These are phyloP conservation scores for Grus americana DNA, from an alignment of 2,113 vertebrate species.

Conservation along the genomic window DNA sequence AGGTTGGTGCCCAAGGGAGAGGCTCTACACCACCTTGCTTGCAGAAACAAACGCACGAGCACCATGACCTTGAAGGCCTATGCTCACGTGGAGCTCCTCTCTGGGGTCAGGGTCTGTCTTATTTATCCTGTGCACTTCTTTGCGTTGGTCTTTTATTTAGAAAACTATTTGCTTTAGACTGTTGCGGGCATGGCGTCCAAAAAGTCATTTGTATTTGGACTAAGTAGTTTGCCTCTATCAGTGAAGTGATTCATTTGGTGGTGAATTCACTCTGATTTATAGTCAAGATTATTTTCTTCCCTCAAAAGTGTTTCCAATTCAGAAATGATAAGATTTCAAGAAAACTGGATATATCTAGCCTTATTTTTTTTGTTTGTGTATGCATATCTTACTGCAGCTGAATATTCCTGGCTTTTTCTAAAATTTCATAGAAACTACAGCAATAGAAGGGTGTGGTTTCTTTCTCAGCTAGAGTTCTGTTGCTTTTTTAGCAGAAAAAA, in stretches of 20 bases:
- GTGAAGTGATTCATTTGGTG: neutral
- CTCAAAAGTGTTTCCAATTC: neutral
- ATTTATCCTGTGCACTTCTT: neutral
- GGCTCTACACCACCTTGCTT: neutral
- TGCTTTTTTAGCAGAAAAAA: neutral
- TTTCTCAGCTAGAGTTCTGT: neutral
- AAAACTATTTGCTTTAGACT: neutral
- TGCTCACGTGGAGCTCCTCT: neutral
- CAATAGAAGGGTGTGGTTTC: neutral
- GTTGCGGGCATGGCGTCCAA: rapidly evolving
- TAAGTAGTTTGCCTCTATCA: neutral
- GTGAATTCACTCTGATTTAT: neutral
- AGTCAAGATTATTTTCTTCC: neutral
- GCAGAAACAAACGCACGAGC: neutral
- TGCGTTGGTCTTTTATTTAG: neutral
- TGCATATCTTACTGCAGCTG: neutral
- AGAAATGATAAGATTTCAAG: neutral
- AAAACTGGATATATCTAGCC: neutral
- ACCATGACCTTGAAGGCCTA: neutral
- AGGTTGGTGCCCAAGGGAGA: neutral
- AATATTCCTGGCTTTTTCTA: neutral
- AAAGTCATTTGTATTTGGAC: neutral
- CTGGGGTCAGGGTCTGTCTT: neutral
- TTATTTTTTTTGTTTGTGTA: neutral
- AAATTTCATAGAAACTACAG: neutral